Evolutionary conservation across 1,140 invertebrate genomes (phyloP).

Genomic region (Bombus sibiricus): DNA sequence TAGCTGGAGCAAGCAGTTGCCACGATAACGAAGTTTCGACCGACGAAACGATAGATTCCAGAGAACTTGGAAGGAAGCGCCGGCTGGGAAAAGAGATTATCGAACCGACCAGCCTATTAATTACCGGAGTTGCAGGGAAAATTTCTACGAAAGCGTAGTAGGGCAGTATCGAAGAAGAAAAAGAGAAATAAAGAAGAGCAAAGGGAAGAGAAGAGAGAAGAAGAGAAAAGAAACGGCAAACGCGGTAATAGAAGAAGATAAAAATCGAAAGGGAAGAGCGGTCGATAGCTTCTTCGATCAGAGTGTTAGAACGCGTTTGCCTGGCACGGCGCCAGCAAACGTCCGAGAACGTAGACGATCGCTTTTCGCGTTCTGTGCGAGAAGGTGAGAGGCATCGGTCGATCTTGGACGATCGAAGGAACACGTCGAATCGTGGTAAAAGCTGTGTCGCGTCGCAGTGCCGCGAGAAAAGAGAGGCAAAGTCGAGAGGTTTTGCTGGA

Average conservation of each 20-base stretch:
- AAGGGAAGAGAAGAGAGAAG: neutral
- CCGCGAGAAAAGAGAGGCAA: neutral
- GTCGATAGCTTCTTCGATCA: no score
- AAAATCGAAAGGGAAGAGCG: no score
- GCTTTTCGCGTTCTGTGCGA: no score
- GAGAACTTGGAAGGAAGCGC: constrained; percentile 10
- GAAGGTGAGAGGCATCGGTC: no score
- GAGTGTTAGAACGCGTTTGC: no score
- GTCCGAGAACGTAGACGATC: no score
- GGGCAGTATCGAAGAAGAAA: neutral
- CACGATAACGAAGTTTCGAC: constrained; percentile 41
- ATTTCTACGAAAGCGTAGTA: neutral
- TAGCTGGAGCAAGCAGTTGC: constrained; percentile 22
- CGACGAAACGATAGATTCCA: constrained; percentile 15
- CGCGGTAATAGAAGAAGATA: no score
- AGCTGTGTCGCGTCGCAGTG: no score
- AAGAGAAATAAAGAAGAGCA: neutral
- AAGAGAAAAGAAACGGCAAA: no score
- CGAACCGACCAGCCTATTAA: constrained; percentile 34
- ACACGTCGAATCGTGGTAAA: no score
- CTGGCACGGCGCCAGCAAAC: no score
- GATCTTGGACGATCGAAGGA: no score
- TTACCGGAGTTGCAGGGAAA: constrained; percentile 6
- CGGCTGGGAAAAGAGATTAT: constrained; percentile 38
- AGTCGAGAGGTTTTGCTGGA: neutral